phyloP scores from a whole-genome alignment of 2,113 vertebrate species.

The Odobenus rosmarus region DNA sequence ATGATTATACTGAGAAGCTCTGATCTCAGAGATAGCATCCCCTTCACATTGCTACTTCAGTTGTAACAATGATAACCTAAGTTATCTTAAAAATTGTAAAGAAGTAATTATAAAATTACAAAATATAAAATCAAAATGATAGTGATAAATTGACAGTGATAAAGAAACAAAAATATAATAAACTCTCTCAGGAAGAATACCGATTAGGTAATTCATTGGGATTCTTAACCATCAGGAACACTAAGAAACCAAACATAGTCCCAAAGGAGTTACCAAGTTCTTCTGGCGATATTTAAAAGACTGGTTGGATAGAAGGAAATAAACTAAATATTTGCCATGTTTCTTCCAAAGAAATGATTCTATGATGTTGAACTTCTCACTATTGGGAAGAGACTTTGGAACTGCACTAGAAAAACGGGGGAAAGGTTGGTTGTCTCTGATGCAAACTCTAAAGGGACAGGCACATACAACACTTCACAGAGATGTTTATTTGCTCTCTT shows the following conservation, averaged over 20 bases:
- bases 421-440: neutral
- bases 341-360: neutral
- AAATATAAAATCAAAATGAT: neutral
- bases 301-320: neutral
- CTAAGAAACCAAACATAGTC: neutral
- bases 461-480: neutral
- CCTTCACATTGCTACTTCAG: neutral
- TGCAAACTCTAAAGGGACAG: neutral
- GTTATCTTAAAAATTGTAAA: constrained; percentile 33
- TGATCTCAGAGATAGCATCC: neutral
- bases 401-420: neutral
- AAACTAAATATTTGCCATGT: neutral
- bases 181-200: neutral
- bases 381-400: neutral
- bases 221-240: neutral
- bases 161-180: neutral
- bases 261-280: neutral
- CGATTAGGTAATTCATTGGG: neutral
- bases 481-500: neutral
- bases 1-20: neutral
- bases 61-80: neutral
- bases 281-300: neutral
- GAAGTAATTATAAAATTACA: constrained; percentile 6
- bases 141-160: neutral
- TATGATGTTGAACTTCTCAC: neutral